These are phyloP conservation scores for Sporophila hypoxantha DNA, from an alignment of 2,113 vertebrate species.

Conservation along the genomic window DNA sequence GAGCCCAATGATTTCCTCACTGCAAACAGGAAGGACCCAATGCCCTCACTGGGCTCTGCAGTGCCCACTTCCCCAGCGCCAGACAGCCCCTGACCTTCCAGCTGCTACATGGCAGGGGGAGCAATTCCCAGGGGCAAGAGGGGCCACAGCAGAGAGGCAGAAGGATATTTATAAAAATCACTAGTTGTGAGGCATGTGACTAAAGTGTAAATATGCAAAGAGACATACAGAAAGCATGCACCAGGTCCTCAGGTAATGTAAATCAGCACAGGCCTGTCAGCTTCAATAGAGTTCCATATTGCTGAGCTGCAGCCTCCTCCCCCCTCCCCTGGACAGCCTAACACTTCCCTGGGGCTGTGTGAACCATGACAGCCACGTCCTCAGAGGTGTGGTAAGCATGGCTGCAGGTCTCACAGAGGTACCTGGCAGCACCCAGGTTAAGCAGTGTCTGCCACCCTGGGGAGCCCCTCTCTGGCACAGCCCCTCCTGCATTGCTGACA, in stretches of 20 bases:
- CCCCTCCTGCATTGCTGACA: neutral
- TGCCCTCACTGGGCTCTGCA: neutral
- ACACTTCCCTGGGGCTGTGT: neutral
- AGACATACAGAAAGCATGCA: neutral
- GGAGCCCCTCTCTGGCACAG: neutral
- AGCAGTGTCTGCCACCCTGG: neutral
- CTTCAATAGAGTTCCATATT: neutral
- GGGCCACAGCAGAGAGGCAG: neutral
- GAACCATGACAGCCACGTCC: neutral
- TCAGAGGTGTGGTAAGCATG: neutral
- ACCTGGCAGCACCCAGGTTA: neutral
- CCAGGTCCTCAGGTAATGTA: constrained; percentile 18
- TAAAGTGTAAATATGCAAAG: neutral
- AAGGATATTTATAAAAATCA: neutral
- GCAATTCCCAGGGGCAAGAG: neutral
- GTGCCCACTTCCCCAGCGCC: accelerated
- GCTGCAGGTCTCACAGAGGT: neutral
- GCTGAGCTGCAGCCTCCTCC: neutral
- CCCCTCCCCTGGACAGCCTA: neutral
- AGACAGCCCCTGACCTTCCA: neutral
- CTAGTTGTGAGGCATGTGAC: neutral
- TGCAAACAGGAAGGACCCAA: neutral
- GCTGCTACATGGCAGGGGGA: neutral
- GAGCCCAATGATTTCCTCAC: neutral
- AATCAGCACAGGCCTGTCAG: constrained; percentile 12